Evolutionary conservation across 2,888 invertebrate genomes (phyloP), one percentile per base, ranked within the genome.

Genomic region (Formica aserva): DNA sequence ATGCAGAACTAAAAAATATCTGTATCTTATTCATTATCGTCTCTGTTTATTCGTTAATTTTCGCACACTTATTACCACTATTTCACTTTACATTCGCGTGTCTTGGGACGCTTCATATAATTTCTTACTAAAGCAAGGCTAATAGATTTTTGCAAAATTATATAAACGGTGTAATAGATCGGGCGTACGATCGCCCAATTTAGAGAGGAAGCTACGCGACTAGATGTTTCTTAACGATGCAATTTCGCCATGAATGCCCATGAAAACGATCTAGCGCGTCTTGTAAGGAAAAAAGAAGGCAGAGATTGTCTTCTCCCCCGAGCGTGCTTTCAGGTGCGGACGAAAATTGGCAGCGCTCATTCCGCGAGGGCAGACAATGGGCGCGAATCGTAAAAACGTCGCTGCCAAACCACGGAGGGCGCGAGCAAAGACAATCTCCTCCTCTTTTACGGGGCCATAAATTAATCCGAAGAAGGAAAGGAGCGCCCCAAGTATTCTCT

Each of bases 401-500:
- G 89, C 86, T 89, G 89, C 86, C 93, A 92, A 93, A 92, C 92
- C 91, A 86, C 91, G 88, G 85, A 81, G 80, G 88, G 87, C 85
- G 88, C 90, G 89, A 87, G 84, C 88, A 87, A 87, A 91, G 91
- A 92, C 92, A 91, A 92, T 92, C 92, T 91, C 89, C 86, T 86
- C 85, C 89, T 91, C 85, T 91, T 91, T 92, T 93, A 93, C 92
- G 91, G 90, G 88, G 89, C 88, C 87, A 91, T 93, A 93, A 93
- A 93, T 93, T 93, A 92, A 92, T 92, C 91, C 91, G 86, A 67
- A 67, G 86, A 82, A 80, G 84, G 82, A 74, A 66, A 76, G 84
- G 76, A 88, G 84, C 81, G 66, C 82, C 88, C 87, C 88, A 80
- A 89, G 90, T 90, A 90, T 88, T 90, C 89, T 89, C 90, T 87